phyloP scores from a whole-genome alignment of 2,797 vertebrate genomes.

The Galagoides demidoff region DNA sequence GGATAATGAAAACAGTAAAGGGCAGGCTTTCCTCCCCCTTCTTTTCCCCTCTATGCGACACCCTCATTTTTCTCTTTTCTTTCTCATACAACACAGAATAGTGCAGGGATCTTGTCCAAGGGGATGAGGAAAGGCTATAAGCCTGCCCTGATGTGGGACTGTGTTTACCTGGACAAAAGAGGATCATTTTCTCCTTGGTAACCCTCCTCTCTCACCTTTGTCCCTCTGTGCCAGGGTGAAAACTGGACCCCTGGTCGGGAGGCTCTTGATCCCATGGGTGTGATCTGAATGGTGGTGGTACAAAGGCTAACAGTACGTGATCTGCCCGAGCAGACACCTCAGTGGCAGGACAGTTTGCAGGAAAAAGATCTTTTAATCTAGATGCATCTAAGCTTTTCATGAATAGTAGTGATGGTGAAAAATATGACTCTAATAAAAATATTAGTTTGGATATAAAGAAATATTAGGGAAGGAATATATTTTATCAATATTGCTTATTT shows the following conservation, averaged over 20 bases:
- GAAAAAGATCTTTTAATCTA: not conserved
- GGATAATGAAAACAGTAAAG: not conserved
- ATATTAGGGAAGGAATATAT: not conserved
- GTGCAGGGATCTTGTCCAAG: no score
- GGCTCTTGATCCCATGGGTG: not conserved
- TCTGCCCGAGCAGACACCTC: not conserved
- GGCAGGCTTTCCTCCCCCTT: not conserved
- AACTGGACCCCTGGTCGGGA: not conserved
- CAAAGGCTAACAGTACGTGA: rapidly evolving
- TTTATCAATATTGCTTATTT: not conserved
- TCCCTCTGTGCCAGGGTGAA: not conserved
- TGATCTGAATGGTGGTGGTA: not conserved
- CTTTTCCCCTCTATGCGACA: not conserved
- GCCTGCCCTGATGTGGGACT: not conserved
- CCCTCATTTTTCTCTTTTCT: not conserved
- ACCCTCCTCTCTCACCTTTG: no score
- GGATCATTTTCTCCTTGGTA: not conserved
- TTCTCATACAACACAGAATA: not conserved
- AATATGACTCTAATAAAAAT: not conserved
- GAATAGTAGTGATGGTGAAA: not conserved
- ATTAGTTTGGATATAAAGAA: not conserved
- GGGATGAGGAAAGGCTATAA: not conserved
- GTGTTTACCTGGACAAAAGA: not conserved
- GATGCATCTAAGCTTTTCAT: not conserved
- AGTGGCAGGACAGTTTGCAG: not conserved